Evolutionary conservation across 2,113 vertebrate species (phyloP).

Genomic region (Perca fluviatilis): DNA sequence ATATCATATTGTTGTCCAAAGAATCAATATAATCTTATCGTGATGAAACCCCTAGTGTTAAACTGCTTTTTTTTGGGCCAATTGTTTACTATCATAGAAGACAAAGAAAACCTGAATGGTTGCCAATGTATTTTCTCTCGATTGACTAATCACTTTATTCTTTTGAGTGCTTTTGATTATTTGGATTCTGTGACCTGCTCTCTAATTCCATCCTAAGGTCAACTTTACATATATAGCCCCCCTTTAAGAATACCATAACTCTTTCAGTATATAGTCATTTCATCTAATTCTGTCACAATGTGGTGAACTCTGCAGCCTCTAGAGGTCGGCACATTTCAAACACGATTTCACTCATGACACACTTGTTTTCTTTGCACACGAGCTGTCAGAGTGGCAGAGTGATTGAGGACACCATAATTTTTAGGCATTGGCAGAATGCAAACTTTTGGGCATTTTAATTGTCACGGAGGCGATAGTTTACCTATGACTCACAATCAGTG

Average conservation of each 20-base stretch:
- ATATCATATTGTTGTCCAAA: no score
- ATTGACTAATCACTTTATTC: no score
- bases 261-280: neutral
- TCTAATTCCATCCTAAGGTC: neutral
- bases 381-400: neutral
- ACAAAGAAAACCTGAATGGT: no score
- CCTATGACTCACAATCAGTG: constrained; percentile 22
- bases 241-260: neutral
- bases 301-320: neutral
- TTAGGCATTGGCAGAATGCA: constrained; percentile 7
- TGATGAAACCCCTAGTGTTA: no score
- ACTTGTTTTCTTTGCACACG: neutral
- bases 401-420: neutral
- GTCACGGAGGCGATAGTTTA: neutral
- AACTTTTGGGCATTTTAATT: constrained; percentile 1
- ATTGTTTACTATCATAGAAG: no score
- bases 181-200: neutral
- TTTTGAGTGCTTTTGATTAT: no score
- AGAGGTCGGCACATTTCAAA: neutral
- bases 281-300: neutral
- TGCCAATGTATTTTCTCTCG: no score
- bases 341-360: neutral
- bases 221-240: neutral
- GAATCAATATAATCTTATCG: no score
- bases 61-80: no score